A percentile compares a stretch with the other conserved stretches of the same genome.
These are phyloP conservation scores for Dolichopus griseipennis DNA, from an alignment of 2,888 invertebrate species.

Conservation along the genomic window DNA sequence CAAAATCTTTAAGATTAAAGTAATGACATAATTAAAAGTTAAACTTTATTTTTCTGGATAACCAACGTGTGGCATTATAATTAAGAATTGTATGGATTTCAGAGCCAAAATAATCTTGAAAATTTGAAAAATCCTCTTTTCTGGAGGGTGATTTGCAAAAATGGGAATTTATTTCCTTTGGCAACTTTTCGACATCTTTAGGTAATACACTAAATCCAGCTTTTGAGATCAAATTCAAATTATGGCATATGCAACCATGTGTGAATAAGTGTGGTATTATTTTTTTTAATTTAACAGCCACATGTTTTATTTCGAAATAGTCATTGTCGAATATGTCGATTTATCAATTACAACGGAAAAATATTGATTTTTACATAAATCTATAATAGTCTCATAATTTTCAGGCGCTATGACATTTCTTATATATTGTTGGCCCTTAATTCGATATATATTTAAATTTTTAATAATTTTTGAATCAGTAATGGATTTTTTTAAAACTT, in stretches of 20 bases:
- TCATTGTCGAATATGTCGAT: constrained; percentile 15
- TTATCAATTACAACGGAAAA: constrained; percentile 18
- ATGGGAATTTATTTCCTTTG: constrained; percentile 12
- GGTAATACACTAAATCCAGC: constrained; percentile 10
- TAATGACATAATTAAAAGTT: too few species aligned
- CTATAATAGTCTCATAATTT: constrained; percentile 13
- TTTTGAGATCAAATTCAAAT: constrained; percentile 11
- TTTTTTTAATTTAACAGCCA: too few species aligned
- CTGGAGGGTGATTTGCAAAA: constrained; percentile 10
- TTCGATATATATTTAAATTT: constrained; percentile 12
- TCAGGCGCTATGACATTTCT: constrained; percentile 13
- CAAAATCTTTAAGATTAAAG: too few species aligned
- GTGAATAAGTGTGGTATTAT: constrained; percentile 9
- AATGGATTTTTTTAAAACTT: constrained; percentile 12
- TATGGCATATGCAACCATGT: constrained; percentile 8
- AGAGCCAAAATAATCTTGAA: constrained; percentile 8
- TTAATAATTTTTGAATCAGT: too few species aligned
- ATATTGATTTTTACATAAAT: constrained; percentile 13
- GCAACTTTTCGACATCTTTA: neutral
- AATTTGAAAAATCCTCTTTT: constrained; percentile 11
- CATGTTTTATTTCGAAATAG: too few species aligned
- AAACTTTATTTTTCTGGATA: neutral
- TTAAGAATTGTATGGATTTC: constrained; percentile 11
- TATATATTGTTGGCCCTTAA: constrained; percentile 8
- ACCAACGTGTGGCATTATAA: constrained; percentile 10